Percentiles rank a stretch among this genome's conserved stretches.
Conservation (phyloP, 2,888 invertebrate genomes). For the Rhamnusium bicolor region DNA sequence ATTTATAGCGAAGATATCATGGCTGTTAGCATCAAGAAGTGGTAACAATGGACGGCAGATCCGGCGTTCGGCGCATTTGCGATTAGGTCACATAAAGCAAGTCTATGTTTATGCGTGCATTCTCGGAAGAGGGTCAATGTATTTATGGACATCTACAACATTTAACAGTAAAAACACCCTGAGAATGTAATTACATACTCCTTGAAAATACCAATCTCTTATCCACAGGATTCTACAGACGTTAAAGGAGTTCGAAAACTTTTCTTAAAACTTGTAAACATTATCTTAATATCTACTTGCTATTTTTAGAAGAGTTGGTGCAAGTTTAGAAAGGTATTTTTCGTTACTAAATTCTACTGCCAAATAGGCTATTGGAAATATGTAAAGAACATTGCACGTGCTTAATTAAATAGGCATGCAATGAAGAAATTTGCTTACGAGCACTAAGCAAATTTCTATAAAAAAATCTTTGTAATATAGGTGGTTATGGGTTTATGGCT, state of each 20-base stretch:
- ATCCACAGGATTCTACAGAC: background rate
- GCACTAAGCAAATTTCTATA: too few relatives aligned
- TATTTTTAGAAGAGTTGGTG: too few relatives aligned
- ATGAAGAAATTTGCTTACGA: too few relatives aligned
- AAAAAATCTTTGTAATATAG: too few relatives aligned
- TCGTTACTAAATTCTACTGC: too few relatives aligned
- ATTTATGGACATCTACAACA: constrained; percentile 41
- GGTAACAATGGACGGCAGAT: constrained; percentile 50
- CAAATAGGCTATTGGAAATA: too few relatives aligned
- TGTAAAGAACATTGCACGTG: too few relatives aligned
- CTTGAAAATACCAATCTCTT: constrained; percentile 4
- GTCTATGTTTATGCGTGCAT: constrained; percentile 54
- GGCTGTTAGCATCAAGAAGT: constrained; percentile 41
- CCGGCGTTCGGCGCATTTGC: constrained; percentile 55
- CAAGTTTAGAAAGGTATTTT: too few relatives aligned
- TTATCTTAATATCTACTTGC: too few relatives aligned
- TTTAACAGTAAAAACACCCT: constrained; percentile 35
- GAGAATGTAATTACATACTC: constrained; percentile 24
- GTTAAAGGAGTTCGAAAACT: constrained; percentile 17
- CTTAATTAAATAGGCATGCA: too few relatives aligned
- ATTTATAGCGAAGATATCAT: constrained; percentile 31
- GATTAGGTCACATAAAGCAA: constrained; percentile 58
- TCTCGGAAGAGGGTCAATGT: constrained; percentile 58
- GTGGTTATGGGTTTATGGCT: too few relatives aligned
- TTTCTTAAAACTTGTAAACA: constrained; percentile 12